phyloP scores from a whole-genome alignment of 1,140 invertebrate species.

The Brachionus asplanchnoidis region DNA sequence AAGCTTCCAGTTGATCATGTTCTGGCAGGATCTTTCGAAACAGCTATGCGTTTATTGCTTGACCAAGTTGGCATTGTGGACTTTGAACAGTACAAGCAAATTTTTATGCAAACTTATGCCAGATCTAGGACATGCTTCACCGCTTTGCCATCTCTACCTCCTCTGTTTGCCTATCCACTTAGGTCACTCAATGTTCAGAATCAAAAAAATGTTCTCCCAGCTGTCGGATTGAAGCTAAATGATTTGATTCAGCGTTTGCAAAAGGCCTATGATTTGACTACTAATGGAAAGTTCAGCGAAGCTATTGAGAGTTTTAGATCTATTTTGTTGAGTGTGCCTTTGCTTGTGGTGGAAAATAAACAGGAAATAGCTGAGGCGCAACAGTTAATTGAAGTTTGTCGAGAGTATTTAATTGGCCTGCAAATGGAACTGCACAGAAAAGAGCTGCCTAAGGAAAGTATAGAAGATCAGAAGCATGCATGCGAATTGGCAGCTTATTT shows the following conservation, averaged over 20 bases:
- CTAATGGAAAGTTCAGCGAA: slow-evolving; percentile 89
- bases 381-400: slow-evolving; percentile 83
- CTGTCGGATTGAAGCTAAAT: slow-evolving; percentile 70
- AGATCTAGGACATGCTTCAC: slow-evolving; percentile 69
- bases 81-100: slow-evolving; percentile 74
- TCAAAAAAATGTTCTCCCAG: slow-evolving; percentile 67
- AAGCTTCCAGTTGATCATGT: slow-evolving; percentile 84
- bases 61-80: slow-evolving; percentile 80
- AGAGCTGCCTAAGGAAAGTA: slow-evolving; percentile 75
- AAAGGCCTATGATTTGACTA: slow-evolving; percentile 83
- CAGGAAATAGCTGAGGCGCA: slow-evolving; percentile 68
- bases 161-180: slow-evolving; percentile 70
- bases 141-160: slow-evolving; percentile 71
- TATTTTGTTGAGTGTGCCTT: slow-evolving; percentile 76
- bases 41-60: slow-evolving; percentile 63
- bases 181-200: neutral
- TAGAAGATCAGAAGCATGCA: slow-evolving; percentile 66
- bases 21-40: slow-evolving; percentile 86
- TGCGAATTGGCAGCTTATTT: slow-evolving; percentile 87
- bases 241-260: slow-evolving; percentile 76
- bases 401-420: slow-evolving; percentile 84
- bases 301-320: slow-evolving; percentile 80
- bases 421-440: slow-evolving; percentile 89
- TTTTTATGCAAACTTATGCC: slow-evolving; percentile 74
- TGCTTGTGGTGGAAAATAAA: slow-evolving; percentile 86